Evolutionary conservation across 2,797 vertebrate genomes (phyloP).

Genomic region (Molossus molossus): DNA sequence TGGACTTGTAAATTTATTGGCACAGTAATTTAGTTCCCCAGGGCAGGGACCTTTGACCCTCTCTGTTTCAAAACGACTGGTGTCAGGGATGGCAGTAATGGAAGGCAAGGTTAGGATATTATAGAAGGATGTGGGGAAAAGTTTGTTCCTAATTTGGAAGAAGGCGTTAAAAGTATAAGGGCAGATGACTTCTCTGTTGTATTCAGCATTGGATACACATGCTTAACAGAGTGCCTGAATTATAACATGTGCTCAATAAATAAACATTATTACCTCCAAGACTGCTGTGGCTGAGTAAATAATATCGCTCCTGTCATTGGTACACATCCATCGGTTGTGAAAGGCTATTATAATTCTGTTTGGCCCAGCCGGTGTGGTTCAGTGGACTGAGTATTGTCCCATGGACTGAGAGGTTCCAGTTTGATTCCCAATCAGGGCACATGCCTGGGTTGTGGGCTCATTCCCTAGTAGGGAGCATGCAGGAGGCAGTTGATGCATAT

Average conservation of each 20-base stretch:
- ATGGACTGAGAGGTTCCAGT: too few species aligned
- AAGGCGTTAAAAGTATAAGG: neutral
- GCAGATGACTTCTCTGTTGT: neutral
- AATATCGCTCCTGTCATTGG: neutral
- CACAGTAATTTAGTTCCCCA: neutral
- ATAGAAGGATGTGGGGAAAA: neutral
- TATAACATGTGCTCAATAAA: neutral
- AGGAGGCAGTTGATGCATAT: too few species aligned
- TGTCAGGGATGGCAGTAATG: neutral
- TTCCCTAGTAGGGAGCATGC: too few species aligned
- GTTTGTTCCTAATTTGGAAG: slow-evolving; percentile 4
- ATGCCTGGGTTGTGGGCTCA: too few species aligned
- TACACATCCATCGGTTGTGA: neutral
- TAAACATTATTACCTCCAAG: slow-evolving; percentile 41
- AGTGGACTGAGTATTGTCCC: too few species aligned
- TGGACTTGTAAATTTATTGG: neutral
- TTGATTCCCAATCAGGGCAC: too few species aligned
- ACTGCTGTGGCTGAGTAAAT: slow-evolving; percentile 42
- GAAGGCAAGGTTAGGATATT: neutral
- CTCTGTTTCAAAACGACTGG: neutral
- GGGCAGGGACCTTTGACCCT: neutral
- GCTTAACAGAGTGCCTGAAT: neutral
- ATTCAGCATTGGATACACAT: neutral
- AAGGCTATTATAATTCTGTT: neutral
- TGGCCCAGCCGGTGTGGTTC: too few species aligned